These are phyloP conservation scores for Acanthococcus lagerstroemiae DNA, from an alignment of 2,888 invertebrate genomes.

Conservation along the genomic window DNA sequence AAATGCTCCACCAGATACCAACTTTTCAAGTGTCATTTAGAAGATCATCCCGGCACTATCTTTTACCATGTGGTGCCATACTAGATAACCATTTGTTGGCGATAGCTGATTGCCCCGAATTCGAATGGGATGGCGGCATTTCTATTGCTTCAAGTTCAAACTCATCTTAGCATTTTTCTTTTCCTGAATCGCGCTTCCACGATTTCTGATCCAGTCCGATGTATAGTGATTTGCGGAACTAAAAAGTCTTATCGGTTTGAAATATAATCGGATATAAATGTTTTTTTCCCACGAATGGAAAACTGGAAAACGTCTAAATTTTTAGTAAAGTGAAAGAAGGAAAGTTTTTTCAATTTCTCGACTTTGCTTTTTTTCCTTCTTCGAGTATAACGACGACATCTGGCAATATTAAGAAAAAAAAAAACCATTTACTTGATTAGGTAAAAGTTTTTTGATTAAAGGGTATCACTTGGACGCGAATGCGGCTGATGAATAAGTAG, in stretches of 20 bases:
- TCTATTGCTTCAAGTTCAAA: no score
- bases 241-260: not conserved
- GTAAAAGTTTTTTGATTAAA: slow-evolving; percentile 28
- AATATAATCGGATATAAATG: not conserved
- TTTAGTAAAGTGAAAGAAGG: slow-evolving; percentile 4
- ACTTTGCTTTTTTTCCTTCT: slow-evolving; percentile 4
- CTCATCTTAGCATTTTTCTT: no score
- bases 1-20: no score
- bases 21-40: no score
- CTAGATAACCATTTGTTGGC: no score
- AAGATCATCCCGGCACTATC: no score
- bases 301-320: slow-evolving; percentile 19
- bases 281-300: not conserved
- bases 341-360: slow-evolving; percentile 24
- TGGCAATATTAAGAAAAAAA: slow-evolving; percentile 23
- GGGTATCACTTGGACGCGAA: slow-evolving; percentile 26
- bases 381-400: slow-evolving; percentile 26
- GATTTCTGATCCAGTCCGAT: not conserved
- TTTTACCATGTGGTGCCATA: no score
- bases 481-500: slow-evolving; percentile 21
- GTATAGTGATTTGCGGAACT: not conserved
- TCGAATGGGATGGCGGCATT: no score
- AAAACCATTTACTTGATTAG: slow-evolving; percentile 26
- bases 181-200: no score
- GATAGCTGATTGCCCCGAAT: no score